Evolutionary conservation across 2,113 vertebrate genomes (phyloP), one percentile per base, ranked within the genome.

Genomic region (Elanoides forficatus): DNA sequence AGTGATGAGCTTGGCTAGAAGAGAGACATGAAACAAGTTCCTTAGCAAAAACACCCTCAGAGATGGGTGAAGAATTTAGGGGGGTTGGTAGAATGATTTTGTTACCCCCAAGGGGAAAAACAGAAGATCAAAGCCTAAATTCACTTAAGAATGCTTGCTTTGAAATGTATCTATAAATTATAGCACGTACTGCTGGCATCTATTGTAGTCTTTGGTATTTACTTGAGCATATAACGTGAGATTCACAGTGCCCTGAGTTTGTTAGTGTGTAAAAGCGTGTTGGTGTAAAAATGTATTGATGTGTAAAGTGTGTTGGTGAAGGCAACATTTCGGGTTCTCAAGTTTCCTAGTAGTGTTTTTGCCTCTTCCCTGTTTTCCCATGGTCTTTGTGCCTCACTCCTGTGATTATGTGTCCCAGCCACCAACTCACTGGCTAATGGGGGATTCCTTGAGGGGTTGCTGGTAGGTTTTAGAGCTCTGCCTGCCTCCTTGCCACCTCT

Each of bases 141-240:
- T 96, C 93, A 87, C 91, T 94, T 95, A 85, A 30, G 82, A 94
- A 96, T 97, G 93, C 94, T 93, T 95, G 88, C 95, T 97, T 97
- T 96, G 95, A 96, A 97, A 97, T 81, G 59, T 90, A 95, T 96
- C 94, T 97, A 91, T 97, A 94, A 96, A 97, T 96, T 96, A 96
- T 91, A 95, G 93, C 95, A 66, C 6, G 3, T 96, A 91, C 84
- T 90, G 93, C 75, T 97, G 96, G 94, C 95, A 96, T 86, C 95
- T 95, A 22, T 94, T 94, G 91, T 85, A 95, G 87, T 78, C 81
- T 94, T 87, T 85, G 93, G 95, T 96, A 95, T 97, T 97, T 94
- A 85, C 52, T 89, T 95, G 78, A 53, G n/a, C 30, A 19, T 91
- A 42, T 93, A 93, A 80, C 0, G 0, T 89, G 89, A 93, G 88